Evolutionary conservation across 2,113 vertebrate genomes (phyloP).

Genomic region (Cyprinodon tularosa): DNA sequence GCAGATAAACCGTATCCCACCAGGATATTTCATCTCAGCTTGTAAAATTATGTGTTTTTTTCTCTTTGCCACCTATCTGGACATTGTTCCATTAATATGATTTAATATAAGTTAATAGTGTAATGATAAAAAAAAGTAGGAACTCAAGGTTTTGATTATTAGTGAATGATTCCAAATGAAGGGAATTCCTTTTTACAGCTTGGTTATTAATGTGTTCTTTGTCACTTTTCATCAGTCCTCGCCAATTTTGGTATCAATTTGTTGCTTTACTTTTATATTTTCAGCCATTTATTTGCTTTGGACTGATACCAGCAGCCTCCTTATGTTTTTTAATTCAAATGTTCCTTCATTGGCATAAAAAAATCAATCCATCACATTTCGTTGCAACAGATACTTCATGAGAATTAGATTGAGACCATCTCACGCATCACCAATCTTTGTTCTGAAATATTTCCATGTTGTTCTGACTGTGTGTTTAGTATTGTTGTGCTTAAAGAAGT

Average conservation of each 20-base stretch:
- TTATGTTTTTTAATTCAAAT: not conserved
- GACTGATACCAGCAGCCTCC: not conserved
- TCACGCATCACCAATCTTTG: too few species aligned
- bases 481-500: too few species aligned
- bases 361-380: too few species aligned
- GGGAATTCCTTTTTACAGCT: too few species aligned
- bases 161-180: too few species aligned
- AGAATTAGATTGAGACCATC: too few species aligned
- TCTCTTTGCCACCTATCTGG: not conserved
- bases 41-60: not conserved
- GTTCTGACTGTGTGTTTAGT: too few species aligned
- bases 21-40: constrained; percentile 1
- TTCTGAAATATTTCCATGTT: too few species aligned
- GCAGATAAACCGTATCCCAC: not conserved
- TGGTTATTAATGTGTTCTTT: not conserved
- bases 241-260: not conserved
- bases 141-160: too few species aligned
- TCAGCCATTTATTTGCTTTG: not conserved
- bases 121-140: too few species aligned
- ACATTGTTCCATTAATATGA: not conserved
- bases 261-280: not conserved
- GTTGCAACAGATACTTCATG: too few species aligned
- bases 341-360: too few species aligned
- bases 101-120: not conserved
- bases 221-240: not conserved